These are phyloP conservation scores for Ctenodactylus gundi DNA, from an alignment of 2,113 vertebrate species.

Conservation along the genomic window DNA sequence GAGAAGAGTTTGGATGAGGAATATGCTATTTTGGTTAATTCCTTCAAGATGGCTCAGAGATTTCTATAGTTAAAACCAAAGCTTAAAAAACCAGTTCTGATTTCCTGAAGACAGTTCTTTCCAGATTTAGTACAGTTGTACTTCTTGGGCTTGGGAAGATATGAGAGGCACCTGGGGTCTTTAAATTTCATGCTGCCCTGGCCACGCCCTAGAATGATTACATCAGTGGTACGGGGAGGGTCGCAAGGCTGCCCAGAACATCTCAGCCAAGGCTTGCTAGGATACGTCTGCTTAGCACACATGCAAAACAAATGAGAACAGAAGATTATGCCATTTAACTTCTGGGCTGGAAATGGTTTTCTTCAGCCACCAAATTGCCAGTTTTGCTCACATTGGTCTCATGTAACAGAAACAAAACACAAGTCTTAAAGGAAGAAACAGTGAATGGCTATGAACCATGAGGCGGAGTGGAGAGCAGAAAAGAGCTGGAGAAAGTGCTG, in stretches of 20 bases:
- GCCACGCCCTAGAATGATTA: background rate
- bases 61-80: background rate
- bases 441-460: no score
- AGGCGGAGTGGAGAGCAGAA: background rate
- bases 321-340: background rate
- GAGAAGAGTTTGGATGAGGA: background rate
- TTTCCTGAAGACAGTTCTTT: no score
- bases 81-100: background rate
- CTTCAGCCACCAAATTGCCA: background rate
- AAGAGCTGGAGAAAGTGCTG: no score
- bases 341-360: background rate
- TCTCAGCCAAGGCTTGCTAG: background rate
- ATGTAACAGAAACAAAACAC: background rate
- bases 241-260: background rate
- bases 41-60: background rate
- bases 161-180: background rate
- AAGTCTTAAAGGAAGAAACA: background rate
- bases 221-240: background rate
- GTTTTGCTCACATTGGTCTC: background rate
- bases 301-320: background rate
- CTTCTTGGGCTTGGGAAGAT: background rate
- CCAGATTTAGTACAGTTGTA: background rate
- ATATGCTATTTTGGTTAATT: background rate
- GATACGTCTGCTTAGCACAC: background rate
- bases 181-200: background rate